Evolutionary conservation across 1,140 invertebrate species (phyloP), one percentile per base, ranked within the genome.

Genomic region (Drosophila persimilis): DNA sequence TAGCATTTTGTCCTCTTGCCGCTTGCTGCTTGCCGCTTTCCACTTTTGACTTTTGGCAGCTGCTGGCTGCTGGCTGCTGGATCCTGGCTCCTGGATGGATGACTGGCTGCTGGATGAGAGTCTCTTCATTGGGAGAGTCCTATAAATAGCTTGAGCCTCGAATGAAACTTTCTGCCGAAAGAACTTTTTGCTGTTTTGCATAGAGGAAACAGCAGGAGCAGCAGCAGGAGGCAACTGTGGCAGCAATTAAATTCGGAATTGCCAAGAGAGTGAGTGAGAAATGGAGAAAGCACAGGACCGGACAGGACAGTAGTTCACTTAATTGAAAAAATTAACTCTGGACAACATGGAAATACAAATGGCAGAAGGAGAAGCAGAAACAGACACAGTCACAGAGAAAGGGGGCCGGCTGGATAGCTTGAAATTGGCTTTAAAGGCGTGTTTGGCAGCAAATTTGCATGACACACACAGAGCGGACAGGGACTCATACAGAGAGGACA

Each of bases 261-360:
- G 57, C 24, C 79, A 44, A 70, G 64, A 58, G 44, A 8, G 43
- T 29, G 39, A 35, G 47, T 20, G 57, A 24, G 43, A 13, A 39
- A 13, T 35, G 31, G 31, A 11, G 4, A 31, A 4, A 39, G 41
- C 17, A 13, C 29, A 22, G 26, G 20, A 56, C 31, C 11, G 64
- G 43, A 66, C 58, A 54, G 62, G 77, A 62, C 59, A 59, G 55
- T 26, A 79, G 77, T 54, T 71, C 47, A 65, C 63, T 67, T 88
- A 86, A 88, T 86, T 86, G 83, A 86, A 86, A 86, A 81, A 88
- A 81, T 86, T 78, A 81, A 74, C 65, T 53, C n/a, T 24, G 43
- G 73, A 69, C 77, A 75, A 52, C 35, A 63, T 50, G 71, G 48
- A 78, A 73, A 77, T 50, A 64, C 56, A 57, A 80, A 51, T 57